Conservation (phyloP, 1,140 invertebrate genomes). For the Pseudomyrmex gracilis region DNA sequence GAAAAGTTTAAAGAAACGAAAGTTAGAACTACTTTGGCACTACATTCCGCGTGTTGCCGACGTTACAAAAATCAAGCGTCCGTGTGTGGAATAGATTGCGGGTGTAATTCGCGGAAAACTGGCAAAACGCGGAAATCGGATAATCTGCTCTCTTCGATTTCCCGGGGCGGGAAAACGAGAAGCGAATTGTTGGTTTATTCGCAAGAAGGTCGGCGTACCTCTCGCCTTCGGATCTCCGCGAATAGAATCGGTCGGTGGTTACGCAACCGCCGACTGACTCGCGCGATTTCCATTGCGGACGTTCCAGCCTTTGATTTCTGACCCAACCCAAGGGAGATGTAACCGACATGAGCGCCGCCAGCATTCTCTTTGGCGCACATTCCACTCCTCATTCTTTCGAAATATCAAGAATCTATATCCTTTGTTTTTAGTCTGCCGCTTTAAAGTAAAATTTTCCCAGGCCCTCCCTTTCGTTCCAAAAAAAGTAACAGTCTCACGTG, state of each 20-base stretch:
- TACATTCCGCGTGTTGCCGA: not conserved
- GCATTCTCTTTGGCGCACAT: slow-evolving; percentile 4
- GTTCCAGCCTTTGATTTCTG: slow-evolving; percentile 54
- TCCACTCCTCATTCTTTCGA: not conserved
- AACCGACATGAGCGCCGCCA: slow-evolving; percentile 29
- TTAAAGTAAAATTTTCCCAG: too few relatives aligned
- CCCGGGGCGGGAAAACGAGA: slow-evolving; percentile 5
- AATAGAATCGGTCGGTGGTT: slow-evolving; percentile 64
- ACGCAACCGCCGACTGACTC: slow-evolving; percentile 47
- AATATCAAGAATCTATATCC: not conserved
- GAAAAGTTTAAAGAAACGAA: slow-evolving; percentile 4
- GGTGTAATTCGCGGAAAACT: slow-evolving; percentile 10
- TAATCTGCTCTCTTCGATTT: not conserved
- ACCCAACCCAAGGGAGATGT: slow-evolving; percentile 20
- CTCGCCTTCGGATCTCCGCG: slow-evolving; percentile 64
- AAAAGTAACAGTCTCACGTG: too few relatives aligned
- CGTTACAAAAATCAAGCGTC: not conserved
- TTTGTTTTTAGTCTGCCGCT: not conserved
- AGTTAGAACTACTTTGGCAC: slow-evolving; percentile 10
- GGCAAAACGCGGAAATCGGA: slow-evolving; percentile 29
- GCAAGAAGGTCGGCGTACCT: slow-evolving; percentile 70
- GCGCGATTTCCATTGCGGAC: slow-evolving; percentile 58
- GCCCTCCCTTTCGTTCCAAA: too few relatives aligned
- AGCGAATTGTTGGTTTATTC: not conserved
- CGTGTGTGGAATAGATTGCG: not conserved